Conservation (phyloP, 2,113 vertebrate genomes). For the Oxyura jamaicensis region DNA sequence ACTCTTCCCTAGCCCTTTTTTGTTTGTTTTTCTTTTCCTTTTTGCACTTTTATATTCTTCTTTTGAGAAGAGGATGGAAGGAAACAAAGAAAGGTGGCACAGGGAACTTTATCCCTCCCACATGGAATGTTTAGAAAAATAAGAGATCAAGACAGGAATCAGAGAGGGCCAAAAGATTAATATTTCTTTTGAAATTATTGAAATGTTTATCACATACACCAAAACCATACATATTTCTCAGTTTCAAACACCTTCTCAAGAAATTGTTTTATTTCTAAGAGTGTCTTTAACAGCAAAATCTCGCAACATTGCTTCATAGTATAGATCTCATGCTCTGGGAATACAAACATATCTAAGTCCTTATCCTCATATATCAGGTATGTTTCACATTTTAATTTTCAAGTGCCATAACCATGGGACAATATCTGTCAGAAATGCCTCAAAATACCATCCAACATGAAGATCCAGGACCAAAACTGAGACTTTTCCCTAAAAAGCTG, state of each 20-base stretch:
- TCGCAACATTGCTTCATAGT: background rate
- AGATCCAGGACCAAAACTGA: background rate
- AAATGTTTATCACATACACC: background rate
- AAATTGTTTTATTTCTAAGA: background rate
- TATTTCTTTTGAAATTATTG: background rate
- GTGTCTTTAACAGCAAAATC: background rate
- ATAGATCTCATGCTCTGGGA: background rate
- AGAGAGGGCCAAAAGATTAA: background rate
- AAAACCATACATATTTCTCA: background rate
- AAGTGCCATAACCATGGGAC: background rate
- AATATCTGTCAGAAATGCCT: background rate
- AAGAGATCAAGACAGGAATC: background rate
- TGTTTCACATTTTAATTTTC: constrained; percentile 3
- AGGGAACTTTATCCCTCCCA: background rate
- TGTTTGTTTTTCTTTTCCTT: background rate
- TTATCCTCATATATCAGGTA: constrained; percentile 10
- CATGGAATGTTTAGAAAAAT: background rate
- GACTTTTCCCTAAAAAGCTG: background rate
- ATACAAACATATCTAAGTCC: constrained; percentile 3
- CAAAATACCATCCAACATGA: background rate
- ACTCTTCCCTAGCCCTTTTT: background rate
- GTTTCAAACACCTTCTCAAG: background rate
- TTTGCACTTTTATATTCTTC: background rate
- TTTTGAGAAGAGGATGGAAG: background rate
- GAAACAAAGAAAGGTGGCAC: background rate